phyloP scores from a whole-genome alignment of 2,888 invertebrate genomes.

The Phyto melanocephala region DNA sequence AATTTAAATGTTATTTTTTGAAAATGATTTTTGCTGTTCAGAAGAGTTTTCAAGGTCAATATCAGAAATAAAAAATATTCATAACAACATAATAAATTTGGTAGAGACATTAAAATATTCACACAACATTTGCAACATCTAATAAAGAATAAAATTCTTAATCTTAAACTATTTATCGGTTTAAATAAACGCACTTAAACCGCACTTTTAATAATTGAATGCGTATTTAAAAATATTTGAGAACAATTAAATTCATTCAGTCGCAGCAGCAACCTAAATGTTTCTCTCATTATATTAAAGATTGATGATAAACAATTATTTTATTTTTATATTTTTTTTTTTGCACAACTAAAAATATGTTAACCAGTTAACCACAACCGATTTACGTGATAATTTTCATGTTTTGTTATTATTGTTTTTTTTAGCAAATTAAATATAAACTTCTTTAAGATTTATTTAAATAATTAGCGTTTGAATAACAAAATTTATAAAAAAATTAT shows the following conservation, averaged over 20 bases:
- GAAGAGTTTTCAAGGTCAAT: conserved; percentile 17
- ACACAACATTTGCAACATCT: not conserved
- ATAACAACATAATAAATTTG: not conserved
- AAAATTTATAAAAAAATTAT: not conserved
- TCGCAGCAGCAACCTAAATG: not conserved
- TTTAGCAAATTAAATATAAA: not conserved
- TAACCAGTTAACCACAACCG: not conserved
- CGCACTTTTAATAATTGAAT: too few relatives aligned
- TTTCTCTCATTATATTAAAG: not conserved
- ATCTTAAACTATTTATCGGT: conserved; percentile 2
- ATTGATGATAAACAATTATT: not conserved
- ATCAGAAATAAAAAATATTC: not conserved
- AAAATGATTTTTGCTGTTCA: not conserved
- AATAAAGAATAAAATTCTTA: not conserved
- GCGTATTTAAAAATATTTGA: too few relatives aligned
- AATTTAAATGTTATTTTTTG: conserved; percentile 6
- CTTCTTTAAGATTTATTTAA: not conserved
- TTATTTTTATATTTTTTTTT: not conserved
- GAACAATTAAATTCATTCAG: conserved; percentile 8
- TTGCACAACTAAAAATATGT: too few relatives aligned
- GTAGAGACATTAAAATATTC: not conserved
- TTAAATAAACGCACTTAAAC: not conserved
- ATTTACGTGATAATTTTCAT: not conserved
- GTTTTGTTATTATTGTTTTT: not conserved
- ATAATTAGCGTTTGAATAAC: not conserved